Evolutionary conservation across 2,888 invertebrate genomes (phyloP).

Genomic region (Amblyjoppa fuscipennis): DNA sequence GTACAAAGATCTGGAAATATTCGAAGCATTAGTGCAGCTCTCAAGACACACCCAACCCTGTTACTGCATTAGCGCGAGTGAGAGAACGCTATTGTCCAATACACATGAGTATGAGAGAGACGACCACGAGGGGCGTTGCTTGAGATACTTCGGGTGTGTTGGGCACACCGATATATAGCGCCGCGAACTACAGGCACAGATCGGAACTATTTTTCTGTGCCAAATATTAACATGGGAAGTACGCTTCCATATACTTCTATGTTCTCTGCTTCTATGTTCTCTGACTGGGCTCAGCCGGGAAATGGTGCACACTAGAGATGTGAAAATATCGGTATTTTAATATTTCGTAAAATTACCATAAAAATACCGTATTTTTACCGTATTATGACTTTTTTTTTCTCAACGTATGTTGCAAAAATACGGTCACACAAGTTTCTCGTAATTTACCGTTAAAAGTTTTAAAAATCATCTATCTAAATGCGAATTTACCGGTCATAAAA

Average conservation of each 20-base stretch:
- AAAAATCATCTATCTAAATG: no score
- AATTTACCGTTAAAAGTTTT: no score
- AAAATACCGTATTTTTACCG: no score
- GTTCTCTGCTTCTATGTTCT: background rate
- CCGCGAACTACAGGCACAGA: background rate
- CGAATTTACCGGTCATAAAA: no score
- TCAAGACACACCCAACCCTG: background rate
- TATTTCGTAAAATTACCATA: no score
- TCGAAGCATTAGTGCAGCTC: background rate
- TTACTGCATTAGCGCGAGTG: background rate
- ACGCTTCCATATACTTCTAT: constrained; percentile 4
- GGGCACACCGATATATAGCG: background rate
- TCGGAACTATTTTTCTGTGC: background rate
- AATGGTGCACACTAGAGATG: no score
- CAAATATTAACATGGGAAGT: background rate
- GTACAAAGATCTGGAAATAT: no score
- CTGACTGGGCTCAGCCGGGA: no score
- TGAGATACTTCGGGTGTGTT: background rate
- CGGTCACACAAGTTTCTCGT: no score
- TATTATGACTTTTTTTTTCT: no score
- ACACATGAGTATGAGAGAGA: background rate
- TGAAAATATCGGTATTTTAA: no score
- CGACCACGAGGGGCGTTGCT: background rate
- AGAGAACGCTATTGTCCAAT: background rate
- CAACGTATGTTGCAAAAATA: no score